Base-by-base conservation (phyloP, 2,888 invertebrate species). In the Drosophila neotestacea region DNA sequence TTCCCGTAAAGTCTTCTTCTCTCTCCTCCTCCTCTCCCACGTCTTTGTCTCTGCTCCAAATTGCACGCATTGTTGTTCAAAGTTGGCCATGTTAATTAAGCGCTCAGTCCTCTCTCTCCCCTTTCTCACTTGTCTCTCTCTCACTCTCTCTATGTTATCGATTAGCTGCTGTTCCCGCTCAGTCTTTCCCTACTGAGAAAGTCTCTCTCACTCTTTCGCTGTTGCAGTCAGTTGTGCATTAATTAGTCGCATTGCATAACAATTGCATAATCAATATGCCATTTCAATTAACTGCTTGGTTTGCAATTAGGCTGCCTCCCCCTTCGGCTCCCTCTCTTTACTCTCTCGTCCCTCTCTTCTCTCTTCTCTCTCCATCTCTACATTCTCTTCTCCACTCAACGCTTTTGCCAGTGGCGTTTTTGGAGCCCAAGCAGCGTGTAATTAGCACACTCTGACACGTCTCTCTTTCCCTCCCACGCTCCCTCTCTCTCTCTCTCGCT, bases 191-290 rank as follows among this genome's bases (percentile, higher is more conserved):
- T 22, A 22, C 22, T 22, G 22, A 22, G 22, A 22, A 22, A 2
- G 47, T 7, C 22, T 10, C 16, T 4, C n/a, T 44, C 32, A n/a
- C 41, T 22, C 4, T 0, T 3, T n/a, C 11, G 6, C 7, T 54
- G 39, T 28, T 52, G 62, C 70, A 65, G 44, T 54, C 70, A 65
- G 44, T 54, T 55, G 47, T 51, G 62, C 73, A 78, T 71, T 88
- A 84, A 84, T 88, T 84, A 86, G 80, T 87, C 72, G 79, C 72
- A 76, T 77, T 76, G 77, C 77, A 78, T 73, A 77, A 78, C 86
- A 90, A 88, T 80, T 88, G 86, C 84, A 86, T 86, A 82, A 89
- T 84, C 87, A 84, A 78, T 85, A 82, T 80, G 84, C 71, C 79
- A 76, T 78, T 80, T 73, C 38, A 77, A 79, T 79, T 77, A 73